Evolutionary conservation across 2,888 invertebrate species (phyloP).

Genomic region (Nematopogon swammerdamellus): DNA sequence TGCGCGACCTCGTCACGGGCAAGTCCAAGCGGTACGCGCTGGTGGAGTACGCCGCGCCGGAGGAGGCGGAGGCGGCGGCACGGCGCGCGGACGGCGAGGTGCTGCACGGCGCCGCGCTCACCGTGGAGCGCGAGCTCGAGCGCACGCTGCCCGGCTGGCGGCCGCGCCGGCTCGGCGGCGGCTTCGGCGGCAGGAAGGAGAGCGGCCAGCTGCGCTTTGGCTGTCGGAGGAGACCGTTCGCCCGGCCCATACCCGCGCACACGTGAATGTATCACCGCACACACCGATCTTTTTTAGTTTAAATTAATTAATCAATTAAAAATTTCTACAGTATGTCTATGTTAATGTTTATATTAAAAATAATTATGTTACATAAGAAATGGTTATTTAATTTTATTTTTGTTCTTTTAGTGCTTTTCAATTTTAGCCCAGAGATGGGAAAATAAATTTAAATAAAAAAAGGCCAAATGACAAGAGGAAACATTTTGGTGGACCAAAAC

Average conservation of each 20-base stretch:
- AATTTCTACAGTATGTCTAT: too few relatives aligned
- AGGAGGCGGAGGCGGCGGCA: conserved; percentile 61
- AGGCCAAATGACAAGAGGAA: too few relatives aligned
- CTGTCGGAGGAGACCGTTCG: conserved; percentile 74
- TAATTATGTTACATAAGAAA: too few relatives aligned
- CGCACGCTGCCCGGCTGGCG: conserved; percentile 70
- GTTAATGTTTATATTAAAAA: too few relatives aligned
- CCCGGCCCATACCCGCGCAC: conserved; percentile 49
- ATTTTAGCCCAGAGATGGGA: too few relatives aligned
- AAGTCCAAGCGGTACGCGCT: conserved; percentile 82
- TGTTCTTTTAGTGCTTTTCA: too few relatives aligned
- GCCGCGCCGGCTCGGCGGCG: conserved; percentile 82
- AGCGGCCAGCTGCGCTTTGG: conserved; percentile 88
- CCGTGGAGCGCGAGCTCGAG: conserved; percentile 77
- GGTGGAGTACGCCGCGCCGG: conserved; percentile 69
- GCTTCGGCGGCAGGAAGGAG: conserved; percentile 82
- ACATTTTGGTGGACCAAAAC: too few relatives aligned
- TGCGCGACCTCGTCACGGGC: conserved; percentile 81
- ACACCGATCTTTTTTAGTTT: too few relatives aligned
- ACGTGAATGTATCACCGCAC: too few relatives aligned
- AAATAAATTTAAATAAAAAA: too few relatives aligned
- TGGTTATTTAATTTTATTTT: too few relatives aligned
- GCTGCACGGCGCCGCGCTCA: conserved; percentile 66
- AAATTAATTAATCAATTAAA: too few relatives aligned
- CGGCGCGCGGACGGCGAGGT: conserved; percentile 54